A percentile compares a stretch with the other conserved stretches of the same genome.
Evolutionary conservation across 2,888 invertebrate species (phyloP).

Genomic region (Orthonychiurus folsomi): DNA sequence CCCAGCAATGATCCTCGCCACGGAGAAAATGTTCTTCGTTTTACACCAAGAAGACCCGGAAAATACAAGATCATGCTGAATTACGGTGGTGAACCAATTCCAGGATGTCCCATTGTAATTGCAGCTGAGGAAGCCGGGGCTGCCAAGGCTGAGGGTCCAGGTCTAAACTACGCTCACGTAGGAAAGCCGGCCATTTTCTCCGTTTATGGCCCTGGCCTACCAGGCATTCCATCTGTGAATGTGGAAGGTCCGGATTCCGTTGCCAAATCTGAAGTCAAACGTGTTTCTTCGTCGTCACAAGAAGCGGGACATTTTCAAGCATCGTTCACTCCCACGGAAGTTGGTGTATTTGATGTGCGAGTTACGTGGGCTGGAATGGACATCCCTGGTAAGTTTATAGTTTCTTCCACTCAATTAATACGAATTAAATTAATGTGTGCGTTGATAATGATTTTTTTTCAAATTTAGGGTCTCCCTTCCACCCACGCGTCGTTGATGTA

Average conservation of each 20-base stretch:
- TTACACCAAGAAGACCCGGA: conserved; percentile 76
- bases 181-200: conserved; percentile 51
- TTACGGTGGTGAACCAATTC: conserved; percentile 52
- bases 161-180: conserved; percentile 50
- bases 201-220: conserved; percentile 48
- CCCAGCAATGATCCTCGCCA: conserved; percentile 53
- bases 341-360: conserved; percentile 83
- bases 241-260: conserved; percentile 56
- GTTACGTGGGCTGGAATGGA: conserved; percentile 57
- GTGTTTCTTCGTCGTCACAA: conserved; percentile 38
- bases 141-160: conserved; percentile 54
- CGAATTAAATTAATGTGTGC: too few species aligned
- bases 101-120: conserved; percentile 52
- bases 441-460: conserved; percentile 29
- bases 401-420: neutral
- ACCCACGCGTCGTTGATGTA: conserved; percentile 65
- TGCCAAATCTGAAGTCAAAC: conserved; percentile 41
- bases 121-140: conserved; percentile 53
- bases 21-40: conserved; percentile 69
- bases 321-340: conserved; percentile 79
- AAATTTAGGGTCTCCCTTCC: conserved; percentile 70
- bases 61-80: conserved; percentile 57
- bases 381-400: conserved; percentile 45
- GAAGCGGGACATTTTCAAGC: conserved; percentile 70
- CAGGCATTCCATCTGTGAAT: conserved; percentile 48